A percentile compares a stretch with the other conserved stretches of the same genome.
phyloP scores from a whole-genome alignment of 2,888 invertebrate genomes.

The Drosophila nr. medialis region DNA sequence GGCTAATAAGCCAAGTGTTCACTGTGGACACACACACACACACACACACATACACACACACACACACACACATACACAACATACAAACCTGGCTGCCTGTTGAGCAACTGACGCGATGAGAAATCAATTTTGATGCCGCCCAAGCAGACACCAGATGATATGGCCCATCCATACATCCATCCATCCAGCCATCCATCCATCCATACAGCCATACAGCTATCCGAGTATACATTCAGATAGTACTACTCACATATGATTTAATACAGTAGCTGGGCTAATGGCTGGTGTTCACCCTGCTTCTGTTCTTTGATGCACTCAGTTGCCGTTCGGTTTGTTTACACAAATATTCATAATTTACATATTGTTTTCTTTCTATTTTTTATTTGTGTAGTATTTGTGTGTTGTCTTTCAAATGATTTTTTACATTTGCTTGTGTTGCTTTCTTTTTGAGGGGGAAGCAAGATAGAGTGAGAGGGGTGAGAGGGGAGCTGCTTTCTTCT shows the following conservation, averaged over 20 bases:
- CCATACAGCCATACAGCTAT: neutral
- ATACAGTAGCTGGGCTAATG: conserved; percentile 79
- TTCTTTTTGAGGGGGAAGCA: conserved; percentile 35
- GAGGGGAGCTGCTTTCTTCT: conserved; percentile 41
- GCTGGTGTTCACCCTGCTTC: conserved; percentile 31
- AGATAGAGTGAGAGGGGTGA: too few species aligned
- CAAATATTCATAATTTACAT: conserved; percentile 77
- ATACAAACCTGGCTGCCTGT: conserved; percentile 54
- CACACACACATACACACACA: neutral
- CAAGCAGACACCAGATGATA: conserved; percentile 69
- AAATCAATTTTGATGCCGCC: conserved; percentile 75
- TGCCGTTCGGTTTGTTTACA: conserved; percentile 66
- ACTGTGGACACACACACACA: conserved; percentile 17
- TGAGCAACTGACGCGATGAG: conserved; percentile 70
- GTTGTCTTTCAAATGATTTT: conserved; percentile 69
- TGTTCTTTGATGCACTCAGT: conserved; percentile 75
- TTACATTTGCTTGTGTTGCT: conserved; percentile 62
- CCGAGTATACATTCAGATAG: conserved; percentile 3
- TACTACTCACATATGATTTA: conserved; percentile 53
- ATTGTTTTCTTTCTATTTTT: conserved; percentile 56
- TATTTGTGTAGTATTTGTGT: conserved; percentile 31
- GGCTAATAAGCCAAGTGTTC: conserved; percentile 73
- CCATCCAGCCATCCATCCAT: neutral
- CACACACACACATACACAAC: neutral
- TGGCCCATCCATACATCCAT: conserved; percentile 22